Evolutionary conservation across 2,888 invertebrate genomes (phyloP).

Genomic region (Plagodis pulveraria): DNA sequence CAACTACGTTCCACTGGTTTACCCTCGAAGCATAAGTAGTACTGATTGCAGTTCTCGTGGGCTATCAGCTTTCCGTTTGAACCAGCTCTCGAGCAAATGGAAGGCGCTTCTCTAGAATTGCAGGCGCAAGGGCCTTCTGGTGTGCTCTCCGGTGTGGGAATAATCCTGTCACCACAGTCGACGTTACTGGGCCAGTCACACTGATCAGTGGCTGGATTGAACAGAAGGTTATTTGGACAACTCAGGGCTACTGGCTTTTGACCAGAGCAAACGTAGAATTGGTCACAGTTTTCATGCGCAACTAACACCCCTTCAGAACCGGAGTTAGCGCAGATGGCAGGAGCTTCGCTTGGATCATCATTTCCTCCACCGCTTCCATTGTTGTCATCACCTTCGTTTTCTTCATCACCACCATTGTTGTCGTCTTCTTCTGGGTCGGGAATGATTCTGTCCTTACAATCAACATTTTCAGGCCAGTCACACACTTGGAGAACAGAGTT

Average conservation of each 20-base stretch:
- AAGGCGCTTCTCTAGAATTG: conserved; percentile 38
- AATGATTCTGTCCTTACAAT: conserved; percentile 32
- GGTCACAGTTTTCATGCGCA: conserved; percentile 40
- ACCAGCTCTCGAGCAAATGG: conserved; percentile 39
- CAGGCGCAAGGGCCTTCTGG: conserved; percentile 31
- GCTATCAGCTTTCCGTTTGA: conserved; percentile 52
- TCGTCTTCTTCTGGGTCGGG: conserved; percentile 15
- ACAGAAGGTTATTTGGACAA: conserved; percentile 35
- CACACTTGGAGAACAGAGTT: conserved; percentile 75
- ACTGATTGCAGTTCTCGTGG: conserved; percentile 54
- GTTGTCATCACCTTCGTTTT: neutral
- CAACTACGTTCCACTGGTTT: conserved; percentile 45
- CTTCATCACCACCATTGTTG: neutral
- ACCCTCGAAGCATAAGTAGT: conserved; percentile 51
- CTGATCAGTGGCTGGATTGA: conserved; percentile 24
- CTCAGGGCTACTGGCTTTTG: conserved; percentile 30
- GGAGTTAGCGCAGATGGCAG: conserved; percentile 43
- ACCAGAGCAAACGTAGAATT: conserved; percentile 39
- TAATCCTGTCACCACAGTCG: conserved; percentile 33
- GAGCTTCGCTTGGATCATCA: conserved; percentile 44
- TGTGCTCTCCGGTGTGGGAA: conserved; percentile 20
- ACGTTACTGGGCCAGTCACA: conserved; percentile 43
- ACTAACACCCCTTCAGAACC: conserved; percentile 34
- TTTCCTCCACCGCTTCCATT: conserved; percentile 19
- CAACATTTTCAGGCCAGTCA: conserved; percentile 39